phyloP scores from a whole-genome alignment of 2,797 vertebrate genomes.

The Hydrophis major region DNA sequence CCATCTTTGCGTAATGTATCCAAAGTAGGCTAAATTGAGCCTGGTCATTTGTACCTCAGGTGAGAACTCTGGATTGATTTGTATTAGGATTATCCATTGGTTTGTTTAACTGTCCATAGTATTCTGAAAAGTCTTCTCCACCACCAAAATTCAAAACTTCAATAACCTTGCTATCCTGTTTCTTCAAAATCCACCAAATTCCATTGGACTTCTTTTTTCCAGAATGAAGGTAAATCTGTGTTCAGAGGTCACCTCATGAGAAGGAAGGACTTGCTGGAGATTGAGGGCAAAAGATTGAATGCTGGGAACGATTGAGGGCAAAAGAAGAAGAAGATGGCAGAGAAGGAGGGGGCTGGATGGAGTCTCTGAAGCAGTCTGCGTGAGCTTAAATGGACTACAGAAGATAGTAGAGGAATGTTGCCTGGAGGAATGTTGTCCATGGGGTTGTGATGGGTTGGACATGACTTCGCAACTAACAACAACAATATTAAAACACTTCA shows the following conservation, averaged over 20 bases:
- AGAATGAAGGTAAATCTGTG: not conserved
- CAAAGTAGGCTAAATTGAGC: not conserved
- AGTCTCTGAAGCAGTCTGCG: no score
- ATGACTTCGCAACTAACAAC: no score
- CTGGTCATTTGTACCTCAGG: not conserved
- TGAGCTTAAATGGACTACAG: no score
- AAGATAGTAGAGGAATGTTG: no score
- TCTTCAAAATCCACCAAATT: not conserved
- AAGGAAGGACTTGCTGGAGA: no score
- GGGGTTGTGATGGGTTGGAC: no score
- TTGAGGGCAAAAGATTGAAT: no score
- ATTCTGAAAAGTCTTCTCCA: not conserved
- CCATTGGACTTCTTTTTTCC: not conserved
- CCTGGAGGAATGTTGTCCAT: no score
- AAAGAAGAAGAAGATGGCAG: no score
- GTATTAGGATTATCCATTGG: not conserved
- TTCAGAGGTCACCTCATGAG: not conserved
- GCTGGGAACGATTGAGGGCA: no score
- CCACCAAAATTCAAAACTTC: not conserved
- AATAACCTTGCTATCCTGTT: not conserved
- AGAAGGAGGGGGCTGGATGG: no score
- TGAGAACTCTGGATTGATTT: not conserved
- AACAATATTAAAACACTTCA: not conserved
- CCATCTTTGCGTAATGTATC: not conserved
- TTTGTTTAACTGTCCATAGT: not conserved